These are phyloP conservation scores for Ceratotherium simum DNA, from an alignment of 2,113 vertebrate genomes.

Conservation along the genomic window DNA sequence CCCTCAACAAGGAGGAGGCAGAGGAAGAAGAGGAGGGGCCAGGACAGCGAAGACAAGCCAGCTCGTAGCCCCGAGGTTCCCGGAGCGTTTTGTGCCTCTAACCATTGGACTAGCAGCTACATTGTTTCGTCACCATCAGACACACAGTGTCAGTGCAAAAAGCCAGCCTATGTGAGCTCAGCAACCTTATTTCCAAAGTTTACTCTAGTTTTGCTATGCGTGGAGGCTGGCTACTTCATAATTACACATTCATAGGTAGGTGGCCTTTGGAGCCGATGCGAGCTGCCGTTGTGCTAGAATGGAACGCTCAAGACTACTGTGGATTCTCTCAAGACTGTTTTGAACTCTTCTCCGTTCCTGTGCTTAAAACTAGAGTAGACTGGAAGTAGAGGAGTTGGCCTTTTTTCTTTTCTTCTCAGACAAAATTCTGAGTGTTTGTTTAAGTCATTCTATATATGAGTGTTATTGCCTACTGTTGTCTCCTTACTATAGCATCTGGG, in stretches of 20 bases:
- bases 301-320: fast-evolving
- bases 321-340: background rate
- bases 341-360: background rate
- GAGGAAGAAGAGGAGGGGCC: conserved; percentile 42
- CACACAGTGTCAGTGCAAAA: fast-evolving
- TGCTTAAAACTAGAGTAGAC: background rate
- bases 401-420: background rate
- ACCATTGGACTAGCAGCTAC: background rate
- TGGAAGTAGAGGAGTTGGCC: background rate
- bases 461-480: background rate
- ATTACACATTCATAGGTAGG: background rate
- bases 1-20: conserved; percentile 2
- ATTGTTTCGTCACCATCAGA: background rate
- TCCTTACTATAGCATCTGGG: background rate
- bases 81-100: conserved; percentile 35
- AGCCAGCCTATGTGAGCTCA: background rate
- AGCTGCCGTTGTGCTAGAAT: background rate
- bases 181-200: conserved; percentile 20
- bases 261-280: background rate
- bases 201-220: background rate
- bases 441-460: background rate
- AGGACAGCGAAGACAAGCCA: background rate
- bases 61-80: conserved; percentile 46
- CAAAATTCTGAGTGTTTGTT: background rate
- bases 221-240: background rate